Conservation (phyloP, 2,888 invertebrate genomes). For the Cynaeus angustus region DNA sequence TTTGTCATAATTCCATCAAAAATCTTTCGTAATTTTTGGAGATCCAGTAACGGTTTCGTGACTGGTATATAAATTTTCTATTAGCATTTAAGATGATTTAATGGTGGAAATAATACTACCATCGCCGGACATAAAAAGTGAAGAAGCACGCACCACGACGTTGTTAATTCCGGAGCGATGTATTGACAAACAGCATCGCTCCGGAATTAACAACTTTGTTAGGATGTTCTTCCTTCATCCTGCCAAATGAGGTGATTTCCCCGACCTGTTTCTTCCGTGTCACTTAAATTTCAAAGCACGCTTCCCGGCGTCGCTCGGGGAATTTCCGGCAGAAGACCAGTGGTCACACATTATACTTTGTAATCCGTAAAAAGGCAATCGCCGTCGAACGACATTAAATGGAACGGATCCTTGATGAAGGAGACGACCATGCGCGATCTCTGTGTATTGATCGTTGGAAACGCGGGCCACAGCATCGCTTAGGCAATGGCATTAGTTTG, state of each 20-base stretch:
- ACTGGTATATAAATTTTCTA: conserved; percentile 1
- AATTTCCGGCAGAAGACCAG: conserved; percentile 34
- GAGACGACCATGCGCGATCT: conserved; percentile 54
- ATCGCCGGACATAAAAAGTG: background rate
- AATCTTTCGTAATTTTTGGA: background rate
- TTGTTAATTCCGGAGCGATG: no score
- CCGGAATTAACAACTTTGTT: conserved; percentile 16
- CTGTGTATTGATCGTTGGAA: conserved; percentile 65
- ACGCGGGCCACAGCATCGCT: conserved; percentile 64
- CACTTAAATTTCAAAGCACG: conserved; percentile 35
- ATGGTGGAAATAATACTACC: background rate
- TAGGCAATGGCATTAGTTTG: conserved; percentile 59
- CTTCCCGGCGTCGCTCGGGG: conserved; percentile 38
- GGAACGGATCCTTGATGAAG: conserved; percentile 37
- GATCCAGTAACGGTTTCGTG: background rate
- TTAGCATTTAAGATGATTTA: background rate
- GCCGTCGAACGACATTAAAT: conserved; percentile 41
- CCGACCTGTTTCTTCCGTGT: conserved; percentile 21
- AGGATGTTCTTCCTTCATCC: conserved; percentile 13
- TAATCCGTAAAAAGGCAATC: conserved; percentile 34
- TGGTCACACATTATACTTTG: conserved; percentile 31
- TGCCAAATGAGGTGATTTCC: conserved; percentile 11
- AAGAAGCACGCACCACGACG: background rate
- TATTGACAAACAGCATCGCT: no score
- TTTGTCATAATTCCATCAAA: background rate